A percentile compares a stretch with the other conserved stretches of the same genome.
These are phyloP conservation scores for Trilocha varians DNA, from an alignment of 2,888 invertebrate genomes.

Conservation along the genomic window DNA sequence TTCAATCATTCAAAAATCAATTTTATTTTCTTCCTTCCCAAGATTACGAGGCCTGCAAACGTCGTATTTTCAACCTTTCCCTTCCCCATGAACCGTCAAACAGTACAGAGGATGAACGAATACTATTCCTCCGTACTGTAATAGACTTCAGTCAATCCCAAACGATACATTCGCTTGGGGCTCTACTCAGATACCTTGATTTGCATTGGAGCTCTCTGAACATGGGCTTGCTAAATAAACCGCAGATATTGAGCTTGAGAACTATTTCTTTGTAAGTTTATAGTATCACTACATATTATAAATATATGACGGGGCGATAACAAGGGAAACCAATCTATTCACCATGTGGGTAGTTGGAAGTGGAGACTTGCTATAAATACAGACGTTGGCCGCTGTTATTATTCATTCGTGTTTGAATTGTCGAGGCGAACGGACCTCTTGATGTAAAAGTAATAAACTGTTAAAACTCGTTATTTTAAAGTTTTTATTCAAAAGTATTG, in stretches of 20 bases:
- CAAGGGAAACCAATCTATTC: too few relatives aligned
- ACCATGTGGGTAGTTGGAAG: too few relatives aligned
- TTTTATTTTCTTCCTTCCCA: background rate
- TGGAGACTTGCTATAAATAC: too few relatives aligned
- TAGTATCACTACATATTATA: background rate
- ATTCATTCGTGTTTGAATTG: too few relatives aligned
- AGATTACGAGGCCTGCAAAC: conserved; percentile 74
- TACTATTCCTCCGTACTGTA: conserved; percentile 73
- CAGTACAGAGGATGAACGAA: conserved; percentile 67
- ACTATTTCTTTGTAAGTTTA: conserved; percentile 75
- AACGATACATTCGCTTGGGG: conserved; percentile 80
- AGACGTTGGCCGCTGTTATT: too few relatives aligned
- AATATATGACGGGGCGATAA: too few relatives aligned
- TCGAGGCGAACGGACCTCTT: too few relatives aligned
- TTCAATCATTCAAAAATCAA: background rate
- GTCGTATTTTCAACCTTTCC: conserved; percentile 66
- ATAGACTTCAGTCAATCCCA: conserved; percentile 76
- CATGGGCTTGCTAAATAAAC: conserved; percentile 60
- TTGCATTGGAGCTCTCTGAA: conserved; percentile 72
- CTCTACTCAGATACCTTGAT: conserved; percentile 80
- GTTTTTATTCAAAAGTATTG: too few relatives aligned
- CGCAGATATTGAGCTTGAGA: conserved; percentile 69
- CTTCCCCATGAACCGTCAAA: conserved; percentile 69
- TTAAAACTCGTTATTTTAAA: too few relatives aligned
- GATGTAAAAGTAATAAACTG: too few relatives aligned